Percentiles rank a stretch among this genome's conserved stretches.
Evolutionary conservation across 2,113 vertebrate species (phyloP).

Genomic region (Tenrec ecaudatus): DNA sequence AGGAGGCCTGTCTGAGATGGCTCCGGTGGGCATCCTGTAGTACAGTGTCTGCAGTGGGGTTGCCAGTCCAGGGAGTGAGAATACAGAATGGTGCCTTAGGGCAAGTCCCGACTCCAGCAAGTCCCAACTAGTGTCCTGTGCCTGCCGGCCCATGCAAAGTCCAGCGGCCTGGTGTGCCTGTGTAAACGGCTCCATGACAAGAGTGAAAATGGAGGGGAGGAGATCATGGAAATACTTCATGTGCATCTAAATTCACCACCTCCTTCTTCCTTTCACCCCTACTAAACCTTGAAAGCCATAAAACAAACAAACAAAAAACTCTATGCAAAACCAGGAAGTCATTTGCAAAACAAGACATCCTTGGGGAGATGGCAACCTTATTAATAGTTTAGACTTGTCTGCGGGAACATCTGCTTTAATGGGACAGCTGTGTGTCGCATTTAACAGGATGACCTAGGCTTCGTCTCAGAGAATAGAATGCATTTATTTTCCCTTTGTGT

Average conservation of each 20-base stretch:
- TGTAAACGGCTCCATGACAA: background rate
- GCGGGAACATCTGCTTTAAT: constrained; percentile 62
- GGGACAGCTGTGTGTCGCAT: constrained; percentile 59
- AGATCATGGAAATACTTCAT: background rate
- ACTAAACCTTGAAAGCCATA: background rate
- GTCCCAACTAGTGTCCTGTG: no score
- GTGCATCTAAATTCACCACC: background rate
- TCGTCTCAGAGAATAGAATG: constrained; percentile 55
- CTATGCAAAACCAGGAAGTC: background rate
- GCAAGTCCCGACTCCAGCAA: no score
- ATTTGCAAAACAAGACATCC: constrained; percentile 55
- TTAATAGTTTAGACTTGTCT: constrained; percentile 66
- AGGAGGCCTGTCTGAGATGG: background rate
- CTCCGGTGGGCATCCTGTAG: background rate
- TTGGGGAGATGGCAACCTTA: constrained; percentile 63
- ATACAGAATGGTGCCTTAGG: background rate
- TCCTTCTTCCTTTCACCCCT: no score
- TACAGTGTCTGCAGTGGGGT: background rate
- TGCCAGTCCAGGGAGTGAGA: background rate
- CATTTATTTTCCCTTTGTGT: background rate
- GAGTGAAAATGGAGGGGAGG: background rate
- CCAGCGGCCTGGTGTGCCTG: background rate
- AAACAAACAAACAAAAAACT: no score
- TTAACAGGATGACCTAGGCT: constrained; percentile 60
- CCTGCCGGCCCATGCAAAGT: background rate